These are phyloP conservation scores for Hydropsyche tenuis DNA, from an alignment of 1,140 invertebrate species.

Conservation along the genomic window DNA sequence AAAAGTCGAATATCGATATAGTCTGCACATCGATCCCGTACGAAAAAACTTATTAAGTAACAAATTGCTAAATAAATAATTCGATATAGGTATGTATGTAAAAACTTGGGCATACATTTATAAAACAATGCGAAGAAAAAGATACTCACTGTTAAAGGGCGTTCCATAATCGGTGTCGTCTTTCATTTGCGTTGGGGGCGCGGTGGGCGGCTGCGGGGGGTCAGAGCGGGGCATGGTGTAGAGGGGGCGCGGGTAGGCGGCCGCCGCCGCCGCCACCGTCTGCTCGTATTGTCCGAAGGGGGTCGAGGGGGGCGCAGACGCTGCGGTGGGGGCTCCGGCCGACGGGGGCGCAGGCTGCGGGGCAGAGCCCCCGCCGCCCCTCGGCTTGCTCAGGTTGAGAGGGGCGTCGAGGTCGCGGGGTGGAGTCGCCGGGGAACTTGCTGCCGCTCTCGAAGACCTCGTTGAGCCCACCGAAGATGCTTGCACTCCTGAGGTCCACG, in stretches of 20 bases:
- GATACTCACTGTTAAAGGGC: conserved; percentile 68
- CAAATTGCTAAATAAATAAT: too few relatives aligned
- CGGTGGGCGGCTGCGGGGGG: conserved; percentile 40
- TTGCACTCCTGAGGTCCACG: conserved; percentile 9
- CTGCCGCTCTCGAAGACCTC: conserved; percentile 38
- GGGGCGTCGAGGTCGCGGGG: conserved; percentile 78
- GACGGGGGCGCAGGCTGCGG: conserved; percentile 40
- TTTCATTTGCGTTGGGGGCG: conserved; percentile 56
- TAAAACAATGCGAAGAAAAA: neutral
- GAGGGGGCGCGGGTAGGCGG: conserved; percentile 59
- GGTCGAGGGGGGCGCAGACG: conserved; percentile 51
- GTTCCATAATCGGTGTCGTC: conserved; percentile 69
- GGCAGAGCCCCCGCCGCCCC: conserved; percentile 65
- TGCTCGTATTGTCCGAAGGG: conserved; percentile 52
- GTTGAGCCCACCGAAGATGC: neutral
- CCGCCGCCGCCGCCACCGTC: conserved; percentile 55
- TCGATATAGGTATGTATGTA: too few relatives aligned
- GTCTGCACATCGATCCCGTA: too few relatives aligned
- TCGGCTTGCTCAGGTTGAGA: conserved; percentile 88
- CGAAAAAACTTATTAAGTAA: too few relatives aligned
- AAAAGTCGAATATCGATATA: too few relatives aligned
- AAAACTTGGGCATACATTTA: too few relatives aligned
- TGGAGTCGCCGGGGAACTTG: conserved; percentile 57
- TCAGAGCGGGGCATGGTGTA: conserved; percentile 62
- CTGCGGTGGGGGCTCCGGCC: conserved; percentile 50